Conservation (phyloP, 2,888 invertebrate species). For the Ormyrus pomaceus region DNA sequence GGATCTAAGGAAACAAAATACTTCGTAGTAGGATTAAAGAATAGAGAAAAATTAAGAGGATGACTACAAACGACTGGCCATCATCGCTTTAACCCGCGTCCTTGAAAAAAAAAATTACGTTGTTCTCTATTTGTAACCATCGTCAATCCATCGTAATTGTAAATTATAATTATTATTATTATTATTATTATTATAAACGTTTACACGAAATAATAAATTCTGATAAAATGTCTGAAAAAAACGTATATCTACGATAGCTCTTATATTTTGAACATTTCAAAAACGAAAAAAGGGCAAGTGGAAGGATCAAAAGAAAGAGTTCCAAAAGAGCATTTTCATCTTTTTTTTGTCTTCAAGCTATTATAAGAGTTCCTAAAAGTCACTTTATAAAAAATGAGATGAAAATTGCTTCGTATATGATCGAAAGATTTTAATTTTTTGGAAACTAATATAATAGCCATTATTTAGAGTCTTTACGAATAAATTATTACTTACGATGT, state of each 20-base stretch:
- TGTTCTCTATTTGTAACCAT: slow-evolving; percentile 75
- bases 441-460: slow-evolving; percentile 1
- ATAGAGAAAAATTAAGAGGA: slow-evolving; percentile 9
- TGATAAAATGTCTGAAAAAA: slow-evolving; percentile 75
- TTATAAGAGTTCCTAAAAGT: slow-evolving; percentile 43
- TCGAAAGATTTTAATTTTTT: slow-evolving; percentile 42
- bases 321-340: slow-evolving; percentile 28
- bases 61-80: slow-evolving; percentile 49
- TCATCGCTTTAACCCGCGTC: slow-evolving; percentile 48
- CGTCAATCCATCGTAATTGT: slow-evolving; percentile 76
- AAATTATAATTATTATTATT: slow-evolving; percentile 76
- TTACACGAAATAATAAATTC: slow-evolving; percentile 76
- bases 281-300: not conserved
- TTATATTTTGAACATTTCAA: slow-evolving; percentile 36
- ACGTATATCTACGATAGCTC: slow-evolving; percentile 27
- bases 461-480: slow-evolving; percentile 43
- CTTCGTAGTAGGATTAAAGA: slow-evolving; percentile 26
- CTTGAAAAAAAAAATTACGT: slow-evolving; percentile 67
- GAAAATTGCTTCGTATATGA: slow-evolving; percentile 40
- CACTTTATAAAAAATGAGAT: slow-evolving; percentile 35
- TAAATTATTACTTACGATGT: slow-evolving; percentile 48
- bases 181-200: slow-evolving; percentile 75
- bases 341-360: slow-evolving; percentile 37
- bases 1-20: slow-evolving; percentile 35
- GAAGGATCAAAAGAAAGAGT: not conserved